Percentiles rank a stretch among this genome's conserved stretches.
These are phyloP conservation scores for Bombus pyrosoma DNA, from an alignment of 1,140 invertebrate genomes.

Conservation along the genomic window DNA sequence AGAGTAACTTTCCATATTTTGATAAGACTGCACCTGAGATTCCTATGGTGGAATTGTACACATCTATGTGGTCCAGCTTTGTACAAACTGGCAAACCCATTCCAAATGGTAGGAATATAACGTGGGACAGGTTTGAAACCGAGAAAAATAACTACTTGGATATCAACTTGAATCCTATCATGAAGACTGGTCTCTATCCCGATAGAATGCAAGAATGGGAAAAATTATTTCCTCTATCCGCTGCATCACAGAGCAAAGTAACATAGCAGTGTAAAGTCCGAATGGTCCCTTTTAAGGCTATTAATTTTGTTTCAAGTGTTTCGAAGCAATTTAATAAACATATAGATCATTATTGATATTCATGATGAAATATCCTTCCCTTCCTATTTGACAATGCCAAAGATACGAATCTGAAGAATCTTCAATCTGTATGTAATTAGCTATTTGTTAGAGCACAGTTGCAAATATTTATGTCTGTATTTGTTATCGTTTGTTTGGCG, in stretches of 20 bases:
- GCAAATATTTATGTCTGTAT: no score
- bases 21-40: slow-evolving; percentile 69
- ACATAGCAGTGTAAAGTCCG: no score
- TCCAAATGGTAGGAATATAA: slow-evolving; percentile 66
- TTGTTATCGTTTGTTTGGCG: no score
- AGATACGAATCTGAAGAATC: no score
- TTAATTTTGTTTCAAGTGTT: background rate
- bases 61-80: slow-evolving; percentile 76
- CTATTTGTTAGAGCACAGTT: no score
- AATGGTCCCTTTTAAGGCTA: background rate
- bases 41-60: slow-evolving; percentile 73
- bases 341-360: no score
- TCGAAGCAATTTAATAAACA: no score
- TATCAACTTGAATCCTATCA: slow-evolving; percentile 79
- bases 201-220: slow-evolving; percentile 84
- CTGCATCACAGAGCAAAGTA: no score
- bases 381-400: no score
- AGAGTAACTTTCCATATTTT: slow-evolving; percentile 70
- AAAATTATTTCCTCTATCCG: slow-evolving; percentile 81
- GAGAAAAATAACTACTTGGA: slow-evolving; percentile 83
- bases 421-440: no score
- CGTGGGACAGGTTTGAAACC: slow-evolving; percentile 82
- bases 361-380: no score
- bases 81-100: slow-evolving; percentile 74
- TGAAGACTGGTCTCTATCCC: slow-evolving; percentile 81